phyloP scores from a whole-genome alignment of 2,888 invertebrate genomes.

The Macrosoma leucophasiata region DNA sequence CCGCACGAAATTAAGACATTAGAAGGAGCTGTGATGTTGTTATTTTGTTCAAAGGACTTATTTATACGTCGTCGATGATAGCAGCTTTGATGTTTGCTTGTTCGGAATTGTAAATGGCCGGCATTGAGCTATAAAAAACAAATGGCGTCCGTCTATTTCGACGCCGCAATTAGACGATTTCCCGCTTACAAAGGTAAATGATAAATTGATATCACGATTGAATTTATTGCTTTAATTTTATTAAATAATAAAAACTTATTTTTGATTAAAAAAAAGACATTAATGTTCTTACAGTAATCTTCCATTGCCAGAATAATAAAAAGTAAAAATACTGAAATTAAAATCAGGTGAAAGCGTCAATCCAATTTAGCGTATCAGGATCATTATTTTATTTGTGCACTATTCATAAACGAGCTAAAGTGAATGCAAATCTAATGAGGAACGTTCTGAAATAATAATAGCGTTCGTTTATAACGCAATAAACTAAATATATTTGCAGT shows the following conservation, averaged over 20 bases:
- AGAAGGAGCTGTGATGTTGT: constrained; percentile 37
- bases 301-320: too few relatives aligned
- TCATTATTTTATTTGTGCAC: constrained; percentile 7
- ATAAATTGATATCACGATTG: constrained; percentile 2
- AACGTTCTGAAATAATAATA: constrained; percentile 44
- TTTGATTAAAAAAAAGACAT: too few relatives aligned
- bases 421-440: constrained; percentile 53
- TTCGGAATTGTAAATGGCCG: constrained; percentile 31
- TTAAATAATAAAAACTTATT: too few relatives aligned
- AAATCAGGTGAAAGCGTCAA: too few relatives aligned
- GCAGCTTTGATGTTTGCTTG: constrained; percentile 40
- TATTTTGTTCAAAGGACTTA: constrained; percentile 47
- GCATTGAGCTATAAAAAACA: constrained; percentile 34
- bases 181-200: not conserved
- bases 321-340: too few relatives aligned
- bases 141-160: constrained; percentile 33
- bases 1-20: constrained; percentile 53
- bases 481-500: constrained; percentile 68
- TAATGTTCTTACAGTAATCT: too few relatives aligned
- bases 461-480: constrained; percentile 64
- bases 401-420: constrained; percentile 31
- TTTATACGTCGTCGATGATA: constrained; percentile 41
- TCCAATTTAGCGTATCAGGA: too few relatives aligned
- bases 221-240: too few relatives aligned
- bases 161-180: constrained; percentile 15